Base-by-base conservation (phyloP, 2,888 invertebrate species). In the Plutella xylostella region DNA sequence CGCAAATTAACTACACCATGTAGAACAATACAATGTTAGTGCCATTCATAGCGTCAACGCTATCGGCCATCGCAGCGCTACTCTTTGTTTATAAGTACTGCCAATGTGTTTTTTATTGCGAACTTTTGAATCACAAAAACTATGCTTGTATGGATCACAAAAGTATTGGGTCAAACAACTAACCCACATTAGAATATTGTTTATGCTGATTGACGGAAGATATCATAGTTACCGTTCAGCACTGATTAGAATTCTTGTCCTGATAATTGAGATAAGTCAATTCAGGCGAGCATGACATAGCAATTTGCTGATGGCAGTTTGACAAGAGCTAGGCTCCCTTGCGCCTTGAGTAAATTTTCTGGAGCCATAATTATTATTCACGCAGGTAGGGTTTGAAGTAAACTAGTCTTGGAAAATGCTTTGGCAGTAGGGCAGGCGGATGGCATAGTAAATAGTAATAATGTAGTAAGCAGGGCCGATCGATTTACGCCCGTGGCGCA, bases 1-100 rank as follows among this genome's bases (percentile, higher is more conserved):
- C 52, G 61, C 58, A 63, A 70, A 71, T 70, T 69, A 67, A 65
- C 63, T 60, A 55, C 45, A 48, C 59, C 56, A 39, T 39, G 28
- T 19, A 37, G 19, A 62, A 65, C 63, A 64, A 62, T 63, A 63
- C 62, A 61, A 60, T 60, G 61, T 57, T 58, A 51, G 55, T 51
- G 57, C 56, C 51, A 58, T 57, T 62, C 60, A 60, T 57, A 19
- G n/a, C 37, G n/a, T 12, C 37, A 37, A 19, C 34, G 55, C 38
- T 53, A 52, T 53, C 48, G 45, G 55, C 56, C 51, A 52, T 64
- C 61, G 66, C 60, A 51, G 45, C 51, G 60, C 68, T 61, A 58
- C 60, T 54, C 58, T 58, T 18, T 18, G n/a, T 28, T 25, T 40
- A 25, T 40, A 15, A 20, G 14, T 30, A 11, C 2, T 18, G 28